Percentiles rank a stretch among this genome's conserved stretches.
These are phyloP conservation scores for Hippocampus guttulatus DNA, from an alignment of 2,113 vertebrate genomes.

Conservation along the genomic window DNA sequence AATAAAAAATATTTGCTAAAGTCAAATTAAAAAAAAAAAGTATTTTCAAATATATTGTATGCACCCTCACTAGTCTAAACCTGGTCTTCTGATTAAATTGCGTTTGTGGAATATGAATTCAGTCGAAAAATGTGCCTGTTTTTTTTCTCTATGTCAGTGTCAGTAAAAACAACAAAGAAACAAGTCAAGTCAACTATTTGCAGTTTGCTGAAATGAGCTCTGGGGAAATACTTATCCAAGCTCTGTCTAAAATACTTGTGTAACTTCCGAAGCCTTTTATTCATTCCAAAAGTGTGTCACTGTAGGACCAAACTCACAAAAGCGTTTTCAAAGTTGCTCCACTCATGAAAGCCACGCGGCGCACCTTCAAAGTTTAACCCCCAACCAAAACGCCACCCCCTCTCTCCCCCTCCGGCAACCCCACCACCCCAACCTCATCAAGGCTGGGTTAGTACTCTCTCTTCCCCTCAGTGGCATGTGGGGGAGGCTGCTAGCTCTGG, in stretches of 20 bases:
- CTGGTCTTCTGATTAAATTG: too few relatives aligned
- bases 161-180: not conserved
- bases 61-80: too few relatives aligned
- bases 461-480: slow-evolving; percentile 63
- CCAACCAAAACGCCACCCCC: not conserved
- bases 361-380: not conserved
- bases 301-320: not conserved
- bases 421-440: slow-evolving; percentile 61
- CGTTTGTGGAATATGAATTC: too few relatives aligned
- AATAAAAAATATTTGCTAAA: too few relatives aligned
- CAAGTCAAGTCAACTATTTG: not conserved
- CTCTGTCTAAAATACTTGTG: not conserved
- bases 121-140: too few relatives aligned
- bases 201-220: not conserved
- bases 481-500: slow-evolving; percentile 74
- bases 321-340: not conserved
- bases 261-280: not conserved
- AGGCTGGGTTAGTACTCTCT: slow-evolving; percentile 61
- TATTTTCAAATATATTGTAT: too few relatives aligned
- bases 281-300: not conserved
- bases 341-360: not conserved
- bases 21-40: too few relatives aligned
- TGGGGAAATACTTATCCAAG: not conserved
- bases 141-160: too few relatives aligned
- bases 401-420: not conserved